Conservation (phyloP, 2,888 invertebrate genomes). For the Apamea sordens region DNA sequence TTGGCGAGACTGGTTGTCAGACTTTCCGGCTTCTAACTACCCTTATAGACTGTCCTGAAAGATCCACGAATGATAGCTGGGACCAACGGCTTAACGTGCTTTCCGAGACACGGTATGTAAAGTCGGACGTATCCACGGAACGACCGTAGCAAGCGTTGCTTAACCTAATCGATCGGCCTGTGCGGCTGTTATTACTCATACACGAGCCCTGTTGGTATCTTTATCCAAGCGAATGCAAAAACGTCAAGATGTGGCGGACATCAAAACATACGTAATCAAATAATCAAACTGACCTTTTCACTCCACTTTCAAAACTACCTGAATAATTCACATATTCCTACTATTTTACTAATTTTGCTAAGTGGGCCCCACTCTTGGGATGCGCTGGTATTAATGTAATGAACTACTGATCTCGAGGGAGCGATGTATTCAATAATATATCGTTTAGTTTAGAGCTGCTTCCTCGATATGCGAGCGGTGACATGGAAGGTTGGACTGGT, state of each 20-base stretch:
- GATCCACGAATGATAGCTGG: background rate
- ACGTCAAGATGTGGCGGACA: background rate
- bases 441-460: slow-evolving; percentile 5
- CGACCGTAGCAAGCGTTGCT: background rate
- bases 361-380: slow-evolving; percentile 37
- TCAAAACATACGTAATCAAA: slow-evolving; percentile 1
- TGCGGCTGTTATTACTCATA: background rate
- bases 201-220: background rate
- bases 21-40: background rate
- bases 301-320: slow-evolving; percentile 13
- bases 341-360: slow-evolving; percentile 51
- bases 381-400: slow-evolving; percentile 47
- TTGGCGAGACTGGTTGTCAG: background rate
- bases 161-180: background rate
- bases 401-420: slow-evolving; percentile 28
- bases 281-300: slow-evolving; percentile 6
- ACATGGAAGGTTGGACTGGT: background rate
- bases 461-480: slow-evolving; percentile 3
- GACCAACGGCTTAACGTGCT: background rate
- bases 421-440: slow-evolving; percentile 33
- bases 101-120: background rate
- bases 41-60: background rate
- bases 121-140: background rate
- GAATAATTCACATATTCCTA: slow-evolving; percentile 27
- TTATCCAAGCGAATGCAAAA: background rate